A percentile compares a stretch with the other conserved stretches of the same genome.
Conservation (phyloP, 2,113 vertebrate species). For the Etheostoma cragini region DNA sequence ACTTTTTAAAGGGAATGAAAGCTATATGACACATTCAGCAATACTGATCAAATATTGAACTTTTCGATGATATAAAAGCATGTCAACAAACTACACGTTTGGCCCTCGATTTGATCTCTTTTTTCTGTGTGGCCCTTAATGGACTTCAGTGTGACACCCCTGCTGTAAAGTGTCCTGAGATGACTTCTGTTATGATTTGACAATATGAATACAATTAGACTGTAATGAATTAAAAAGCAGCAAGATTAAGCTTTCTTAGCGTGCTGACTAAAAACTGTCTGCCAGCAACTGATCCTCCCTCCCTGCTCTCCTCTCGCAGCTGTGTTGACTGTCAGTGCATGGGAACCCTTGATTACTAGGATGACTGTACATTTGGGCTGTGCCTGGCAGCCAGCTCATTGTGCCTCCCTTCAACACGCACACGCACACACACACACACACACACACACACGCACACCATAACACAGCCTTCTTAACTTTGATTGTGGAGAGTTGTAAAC, state of each 20-base stretch:
- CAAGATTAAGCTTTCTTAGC: slow-evolving; percentile 18
- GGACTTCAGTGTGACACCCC: too few species aligned
- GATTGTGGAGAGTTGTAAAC: slow-evolving; percentile 64
- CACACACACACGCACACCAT: slow-evolving; percentile 13
- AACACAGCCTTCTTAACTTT: slow-evolving; percentile 59
- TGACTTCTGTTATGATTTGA: too few species aligned
- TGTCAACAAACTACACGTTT: too few species aligned
- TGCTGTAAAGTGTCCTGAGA: too few species aligned
- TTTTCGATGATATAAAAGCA: too few species aligned
- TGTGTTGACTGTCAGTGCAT: slow-evolving; percentile 73
- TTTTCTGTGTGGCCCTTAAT: too few species aligned
- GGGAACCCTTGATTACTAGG: slow-evolving; percentile 71
- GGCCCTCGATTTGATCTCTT: too few species aligned
- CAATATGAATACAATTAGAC: too few species aligned
- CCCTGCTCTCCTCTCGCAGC: slow-evolving; percentile 55
- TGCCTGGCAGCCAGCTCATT: slow-evolving; percentile 40
- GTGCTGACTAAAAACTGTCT: slow-evolving; percentile 40
- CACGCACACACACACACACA: slow-evolving; percentile 23
- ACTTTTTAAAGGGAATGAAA: too few species aligned
- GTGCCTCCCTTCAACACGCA: slow-evolving; percentile 14
- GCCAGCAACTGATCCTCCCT: slow-evolving; percentile 37
- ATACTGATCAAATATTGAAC: too few species aligned
- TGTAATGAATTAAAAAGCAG: too few species aligned
- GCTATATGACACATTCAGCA: too few species aligned
- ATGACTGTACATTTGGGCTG: slow-evolving; percentile 55